Percentiles rank a stretch among this genome's conserved stretches.
phyloP scores from a whole-genome alignment of 2,113 vertebrate genomes.

The Bambusicola thoracicus region DNA sequence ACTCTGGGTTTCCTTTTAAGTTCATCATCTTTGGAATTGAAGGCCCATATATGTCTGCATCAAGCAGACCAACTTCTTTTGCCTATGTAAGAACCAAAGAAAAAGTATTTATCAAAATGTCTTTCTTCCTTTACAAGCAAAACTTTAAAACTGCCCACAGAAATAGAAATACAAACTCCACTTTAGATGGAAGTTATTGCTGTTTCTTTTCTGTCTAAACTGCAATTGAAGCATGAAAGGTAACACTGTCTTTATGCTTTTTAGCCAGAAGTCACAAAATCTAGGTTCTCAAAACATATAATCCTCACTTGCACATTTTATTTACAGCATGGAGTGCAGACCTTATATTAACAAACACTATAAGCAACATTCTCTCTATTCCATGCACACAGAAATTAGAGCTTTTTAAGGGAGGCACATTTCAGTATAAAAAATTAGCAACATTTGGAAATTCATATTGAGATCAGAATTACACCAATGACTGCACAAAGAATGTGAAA shows the following conservation, averaged over 20 bases:
- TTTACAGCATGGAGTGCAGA: not conserved
- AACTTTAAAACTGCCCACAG: not conserved
- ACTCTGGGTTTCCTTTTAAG: constrained; percentile 91
- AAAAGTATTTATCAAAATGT: not conserved
- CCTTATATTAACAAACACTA: not conserved
- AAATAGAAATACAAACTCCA: not conserved
- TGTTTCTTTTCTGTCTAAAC: not conserved
- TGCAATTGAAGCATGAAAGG: not conserved
- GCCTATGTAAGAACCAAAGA: constrained; percentile 71
- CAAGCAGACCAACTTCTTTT: constrained; percentile 89
- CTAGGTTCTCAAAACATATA: not conserved
- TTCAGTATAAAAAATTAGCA: not conserved
- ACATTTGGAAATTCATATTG: not conserved
- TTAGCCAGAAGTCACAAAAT: not conserved
- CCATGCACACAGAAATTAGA: not conserved
- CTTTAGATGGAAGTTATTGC: not conserved
- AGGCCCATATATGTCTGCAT: constrained; percentile 93
- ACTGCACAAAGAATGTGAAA: not conserved
- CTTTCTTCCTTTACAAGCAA: not conserved
- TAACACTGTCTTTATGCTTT: not conserved
- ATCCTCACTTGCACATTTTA: not conserved
- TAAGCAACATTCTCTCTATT: not conserved
- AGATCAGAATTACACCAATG: not conserved
- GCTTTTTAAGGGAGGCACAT: not conserved
- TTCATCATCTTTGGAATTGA: constrained; percentile 98